Conservation (phyloP, 2,888 invertebrate species). For the Limnephilus marmoratus region DNA sequence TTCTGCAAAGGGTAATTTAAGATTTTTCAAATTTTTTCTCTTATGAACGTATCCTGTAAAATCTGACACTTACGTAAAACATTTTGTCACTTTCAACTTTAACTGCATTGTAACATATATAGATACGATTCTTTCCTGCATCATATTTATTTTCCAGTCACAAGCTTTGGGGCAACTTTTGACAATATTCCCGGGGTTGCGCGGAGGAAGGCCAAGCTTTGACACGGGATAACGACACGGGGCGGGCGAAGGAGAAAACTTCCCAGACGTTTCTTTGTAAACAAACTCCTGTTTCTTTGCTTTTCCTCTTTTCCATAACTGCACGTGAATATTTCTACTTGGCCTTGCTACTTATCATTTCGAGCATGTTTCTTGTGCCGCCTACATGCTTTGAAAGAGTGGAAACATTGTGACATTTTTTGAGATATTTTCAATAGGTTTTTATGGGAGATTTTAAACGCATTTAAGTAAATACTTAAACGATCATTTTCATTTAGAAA, state of each 20-base stretch:
- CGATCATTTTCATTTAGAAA: background rate
- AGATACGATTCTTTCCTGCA: background rate
- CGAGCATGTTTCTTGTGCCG: background rate
- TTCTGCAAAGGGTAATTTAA: too few relatives aligned
- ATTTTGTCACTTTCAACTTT: background rate
- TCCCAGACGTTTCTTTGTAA: slow-evolving; percentile 54
- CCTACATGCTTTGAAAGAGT: background rate
- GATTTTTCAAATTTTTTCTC: background rate
- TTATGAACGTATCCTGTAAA: background rate
- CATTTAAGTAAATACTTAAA: background rate
- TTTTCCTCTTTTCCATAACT: background rate
- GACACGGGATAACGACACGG: slow-evolving; percentile 15
- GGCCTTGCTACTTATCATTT: background rate
- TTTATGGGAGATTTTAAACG: background rate
- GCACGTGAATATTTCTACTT: slow-evolving; percentile 28
- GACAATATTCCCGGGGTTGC: background rate
- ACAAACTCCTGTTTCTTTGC: slow-evolving; percentile 12
- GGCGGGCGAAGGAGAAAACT: slow-evolving; percentile 19
- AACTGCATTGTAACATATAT: background rate
- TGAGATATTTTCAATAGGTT: background rate
- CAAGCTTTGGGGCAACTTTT: background rate
- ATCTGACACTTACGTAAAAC: background rate
- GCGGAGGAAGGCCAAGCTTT: background rate
- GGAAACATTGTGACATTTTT: background rate
- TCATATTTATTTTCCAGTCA: background rate